Evolutionary conservation across 2,113 vertebrate species (phyloP).

Genomic region (Orycteropus afer): DNA sequence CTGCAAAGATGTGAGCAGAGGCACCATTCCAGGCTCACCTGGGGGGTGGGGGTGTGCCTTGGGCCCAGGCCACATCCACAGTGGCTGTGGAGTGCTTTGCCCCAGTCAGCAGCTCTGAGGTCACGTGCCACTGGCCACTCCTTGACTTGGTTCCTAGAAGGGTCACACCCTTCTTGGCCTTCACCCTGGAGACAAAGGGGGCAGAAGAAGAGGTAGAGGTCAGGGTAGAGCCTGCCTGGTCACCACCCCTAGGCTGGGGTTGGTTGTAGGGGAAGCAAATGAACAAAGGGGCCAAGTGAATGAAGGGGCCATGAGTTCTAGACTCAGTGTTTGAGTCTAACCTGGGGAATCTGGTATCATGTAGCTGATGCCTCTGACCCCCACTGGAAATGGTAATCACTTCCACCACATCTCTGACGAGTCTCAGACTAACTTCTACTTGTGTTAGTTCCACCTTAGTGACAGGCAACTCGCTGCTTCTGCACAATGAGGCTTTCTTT

Average conservation of each 20-base stretch:
- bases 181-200: conserved; percentile 90
- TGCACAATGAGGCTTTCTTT: neutral
- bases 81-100: conserved; percentile 98
- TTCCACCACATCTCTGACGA: neutral
- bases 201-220: conserved; percentile 48
- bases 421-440: neutral
- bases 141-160: conserved; percentile 93
- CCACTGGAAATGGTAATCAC: neutral
- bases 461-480: neutral
- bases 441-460: too few relatives aligned
- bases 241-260: neutral
- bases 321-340: neutral
- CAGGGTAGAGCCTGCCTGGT: neutral
- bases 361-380: neutral
- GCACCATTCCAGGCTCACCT: conserved; percentile 50
- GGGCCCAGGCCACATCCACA: conserved; percentile 91
- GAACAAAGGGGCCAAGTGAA: too few relatives aligned
- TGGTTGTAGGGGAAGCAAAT: neutral
- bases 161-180: conserved; percentile 98
- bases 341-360: neutral
- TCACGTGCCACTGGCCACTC: conserved; percentile 94
- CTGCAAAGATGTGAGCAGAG: neutral
- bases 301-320: fast-evolving
- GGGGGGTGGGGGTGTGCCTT: conserved; percentile 75
- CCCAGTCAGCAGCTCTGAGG: conserved; percentile 93